These are phyloP conservation scores for Endotricha flammealis DNA, from an alignment of 2,888 invertebrate species.

Conservation along the genomic window DNA sequence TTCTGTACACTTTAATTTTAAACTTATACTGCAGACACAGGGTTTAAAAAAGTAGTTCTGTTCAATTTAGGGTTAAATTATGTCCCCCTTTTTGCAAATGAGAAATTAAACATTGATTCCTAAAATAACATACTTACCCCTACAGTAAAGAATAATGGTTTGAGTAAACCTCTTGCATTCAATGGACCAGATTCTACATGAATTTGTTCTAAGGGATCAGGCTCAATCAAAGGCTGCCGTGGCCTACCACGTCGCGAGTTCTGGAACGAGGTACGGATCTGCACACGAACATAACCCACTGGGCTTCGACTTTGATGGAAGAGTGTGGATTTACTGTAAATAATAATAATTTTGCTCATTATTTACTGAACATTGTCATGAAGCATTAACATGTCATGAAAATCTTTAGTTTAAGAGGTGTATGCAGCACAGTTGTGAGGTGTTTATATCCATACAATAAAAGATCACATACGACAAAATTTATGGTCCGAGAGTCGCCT, in stretches of 20 bases:
- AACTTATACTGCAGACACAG: too few relatives aligned
- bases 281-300: conserved; percentile 34
- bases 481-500: too few relatives aligned
- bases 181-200: conserved; percentile 62
- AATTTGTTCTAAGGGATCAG: conserved; percentile 60
- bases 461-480: too few relatives aligned
- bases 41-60: too few relatives aligned
- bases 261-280: conserved; percentile 55
- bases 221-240: conserved; percentile 37
- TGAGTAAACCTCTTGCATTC: conserved; percentile 67
- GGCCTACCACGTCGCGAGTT: conserved; percentile 42
- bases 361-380: conserved; percentile 13
- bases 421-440: too few relatives aligned
- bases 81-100: too few relatives aligned
- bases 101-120: conserved; percentile 3
- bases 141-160: conserved; percentile 81
- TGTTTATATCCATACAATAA: too few relatives aligned
- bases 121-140: conserved; percentile 64
- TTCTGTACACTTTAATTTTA: too few relatives aligned
- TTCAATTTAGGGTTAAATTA: too few relatives aligned
- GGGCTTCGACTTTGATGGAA: conserved; percentile 30
- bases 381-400: background rate
- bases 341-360: conserved; percentile 11
- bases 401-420: too few relatives aligned
- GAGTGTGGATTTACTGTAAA: conserved; percentile 38